These are phyloP conservation scores for Nemotelus pantherinus DNA, from an alignment of 2,888 invertebrate species.

Conservation along the genomic window DNA sequence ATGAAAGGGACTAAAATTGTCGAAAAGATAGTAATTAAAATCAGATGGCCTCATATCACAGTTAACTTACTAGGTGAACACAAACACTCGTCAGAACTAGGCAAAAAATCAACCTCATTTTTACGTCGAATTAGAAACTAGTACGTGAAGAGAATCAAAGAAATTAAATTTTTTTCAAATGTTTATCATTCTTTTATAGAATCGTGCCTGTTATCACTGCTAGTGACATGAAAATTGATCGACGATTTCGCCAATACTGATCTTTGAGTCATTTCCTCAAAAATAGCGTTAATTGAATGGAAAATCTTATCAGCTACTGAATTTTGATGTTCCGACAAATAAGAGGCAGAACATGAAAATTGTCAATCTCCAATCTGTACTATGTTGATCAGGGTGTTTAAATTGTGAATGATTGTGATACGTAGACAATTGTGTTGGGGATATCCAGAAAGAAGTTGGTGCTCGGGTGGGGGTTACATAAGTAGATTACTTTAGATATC, in stretches of 20 bases:
- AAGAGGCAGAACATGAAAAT: not conserved
- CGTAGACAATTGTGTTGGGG: no score
- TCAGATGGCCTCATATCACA: not conserved
- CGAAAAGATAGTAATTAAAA: not conserved
- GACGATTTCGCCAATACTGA: conserved; percentile 6
- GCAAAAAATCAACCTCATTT: conserved; percentile 27
- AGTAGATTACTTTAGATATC: no score
- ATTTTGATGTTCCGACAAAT: conserved; percentile 1
- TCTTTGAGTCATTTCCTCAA: conserved; percentile 23
- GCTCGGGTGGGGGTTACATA: no score
- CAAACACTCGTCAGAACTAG: conserved; percentile 4
- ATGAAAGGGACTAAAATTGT: conserved; percentile 5
- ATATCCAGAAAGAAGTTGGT: no score
- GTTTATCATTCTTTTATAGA: conserved; percentile 28
- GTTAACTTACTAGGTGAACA: conserved; percentile 12
- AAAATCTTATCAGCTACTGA: conserved; percentile 32
- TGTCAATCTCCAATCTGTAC: no score
- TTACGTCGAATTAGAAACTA: not conserved
- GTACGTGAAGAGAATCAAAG: not conserved
- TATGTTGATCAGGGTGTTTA: no score
- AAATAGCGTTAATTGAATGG: conserved; percentile 35
- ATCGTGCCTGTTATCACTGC: not conserved
- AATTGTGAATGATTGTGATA: no score
- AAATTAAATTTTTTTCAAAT: conserved; percentile 19
- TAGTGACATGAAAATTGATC: not conserved